Conservation (phyloP, 2,797 vertebrate genomes). For the Muscicapa comitata region DNA sequence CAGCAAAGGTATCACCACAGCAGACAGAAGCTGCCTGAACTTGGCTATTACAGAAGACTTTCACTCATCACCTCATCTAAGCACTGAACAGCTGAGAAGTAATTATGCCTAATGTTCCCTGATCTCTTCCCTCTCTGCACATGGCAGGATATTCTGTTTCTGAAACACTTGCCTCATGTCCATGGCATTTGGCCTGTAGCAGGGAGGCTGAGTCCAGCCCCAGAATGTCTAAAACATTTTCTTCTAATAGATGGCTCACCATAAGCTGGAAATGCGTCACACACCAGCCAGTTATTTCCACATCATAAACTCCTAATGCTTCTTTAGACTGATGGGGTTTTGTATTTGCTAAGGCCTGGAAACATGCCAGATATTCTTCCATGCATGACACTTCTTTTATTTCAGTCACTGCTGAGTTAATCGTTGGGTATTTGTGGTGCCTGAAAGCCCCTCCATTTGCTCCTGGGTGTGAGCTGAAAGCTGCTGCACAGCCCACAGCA, state of each 20-base stretch:
- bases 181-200: constrained; percentile 58
- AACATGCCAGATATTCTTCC: constrained; percentile 48
- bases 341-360: constrained; percentile 60
- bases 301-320: constrained; percentile 77
- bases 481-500: background rate
- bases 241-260: constrained; percentile 58
- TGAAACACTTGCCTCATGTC: background rate
- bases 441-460: constrained; percentile 5
- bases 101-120: constrained; percentile 47
- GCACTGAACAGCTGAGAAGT: constrained; percentile 40
- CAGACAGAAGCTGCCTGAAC: background rate
- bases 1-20: background rate
- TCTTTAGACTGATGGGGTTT: constrained; percentile 69
- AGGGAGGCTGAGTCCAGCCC: constrained; percentile 42
- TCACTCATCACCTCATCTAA: constrained; percentile 48
- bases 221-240: constrained; percentile 51
- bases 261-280: constrained; percentile 63
- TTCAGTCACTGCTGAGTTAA: constrained; percentile 9
- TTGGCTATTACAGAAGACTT: constrained; percentile 11
- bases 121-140: constrained; percentile 48
- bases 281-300: constrained; percentile 74
- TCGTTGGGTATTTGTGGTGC: constrained; percentile 16
- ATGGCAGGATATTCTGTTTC: constrained; percentile 44
- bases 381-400: constrained; percentile 7
- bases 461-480: background rate